Evolutionary conservation across 1,140 invertebrate species (phyloP).

Genomic region (Batillaria attramentaria): DNA sequence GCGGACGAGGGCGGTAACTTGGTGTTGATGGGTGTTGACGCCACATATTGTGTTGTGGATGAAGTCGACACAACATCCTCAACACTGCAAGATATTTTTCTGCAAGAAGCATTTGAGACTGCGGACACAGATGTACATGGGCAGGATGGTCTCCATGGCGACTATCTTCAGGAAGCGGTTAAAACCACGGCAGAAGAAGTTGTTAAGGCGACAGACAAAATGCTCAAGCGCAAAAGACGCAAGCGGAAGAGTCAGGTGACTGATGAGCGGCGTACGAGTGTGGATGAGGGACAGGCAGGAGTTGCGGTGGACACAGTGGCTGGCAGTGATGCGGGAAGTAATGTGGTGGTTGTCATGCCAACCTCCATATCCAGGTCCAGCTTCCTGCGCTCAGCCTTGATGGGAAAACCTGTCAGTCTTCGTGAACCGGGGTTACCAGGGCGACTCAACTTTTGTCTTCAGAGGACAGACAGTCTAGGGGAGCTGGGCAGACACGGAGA

Average conservation of each 20-base stretch:
- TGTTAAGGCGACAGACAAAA: not conserved
- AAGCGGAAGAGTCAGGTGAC: not conserved
- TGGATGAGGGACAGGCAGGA: too few species aligned
- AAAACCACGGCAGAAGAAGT: not conserved
- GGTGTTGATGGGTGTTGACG: slow-evolving; percentile 28
- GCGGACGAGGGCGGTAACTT: slow-evolving; percentile 15
- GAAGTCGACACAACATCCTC: slow-evolving; percentile 22
- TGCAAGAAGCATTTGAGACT: not conserved
- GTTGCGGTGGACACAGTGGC: too few species aligned
- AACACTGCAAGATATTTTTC: slow-evolving; percentile 7
- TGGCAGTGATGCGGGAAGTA: too few species aligned
- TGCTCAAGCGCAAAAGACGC: not conserved
- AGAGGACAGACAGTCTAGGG: not conserved
- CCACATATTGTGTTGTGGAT: slow-evolving; percentile 32
- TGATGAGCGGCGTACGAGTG: not conserved
- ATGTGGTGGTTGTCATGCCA: too few species aligned
- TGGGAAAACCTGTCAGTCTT: slow-evolving; percentile 5
- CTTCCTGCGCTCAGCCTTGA: slow-evolving; percentile 17
- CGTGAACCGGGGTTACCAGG: slow-evolving; percentile 4
- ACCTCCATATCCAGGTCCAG: too few species aligned
- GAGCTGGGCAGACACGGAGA: not conserved
- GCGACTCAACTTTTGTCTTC: not conserved
- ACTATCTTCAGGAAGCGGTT: not conserved
- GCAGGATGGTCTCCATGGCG: not conserved
- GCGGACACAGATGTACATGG: not conserved